Evolutionary conservation across 1,140 invertebrate species (phyloP).

Genomic region (Nasonia longicornis): DNA sequence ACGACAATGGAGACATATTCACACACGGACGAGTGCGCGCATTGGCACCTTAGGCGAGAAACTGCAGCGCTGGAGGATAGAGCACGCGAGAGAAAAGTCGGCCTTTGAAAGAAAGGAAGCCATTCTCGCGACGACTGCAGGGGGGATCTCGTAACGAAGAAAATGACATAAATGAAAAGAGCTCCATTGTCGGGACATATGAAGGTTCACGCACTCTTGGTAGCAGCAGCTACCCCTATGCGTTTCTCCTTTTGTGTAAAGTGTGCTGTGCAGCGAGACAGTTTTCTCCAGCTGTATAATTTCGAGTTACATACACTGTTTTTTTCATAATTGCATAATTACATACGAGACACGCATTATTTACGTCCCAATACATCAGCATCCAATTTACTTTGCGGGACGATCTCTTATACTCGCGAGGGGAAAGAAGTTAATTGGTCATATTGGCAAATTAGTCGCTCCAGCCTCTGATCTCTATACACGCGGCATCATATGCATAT

Average conservation of each 20-base stretch:
- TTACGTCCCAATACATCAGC: too few species aligned
- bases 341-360: too few species aligned
- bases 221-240: not conserved
- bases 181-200: not conserved
- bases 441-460: not conserved
- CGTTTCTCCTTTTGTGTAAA: not conserved
- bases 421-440: constrained; percentile 6
- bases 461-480: not conserved
- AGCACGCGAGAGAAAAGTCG: not conserved
- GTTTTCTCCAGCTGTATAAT: too few species aligned
- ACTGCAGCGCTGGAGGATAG: not conserved
- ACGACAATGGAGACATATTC: constrained; percentile 2
- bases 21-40: not conserved
- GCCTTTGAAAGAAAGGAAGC: constrained; percentile 26
- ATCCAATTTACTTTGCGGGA: too few species aligned
- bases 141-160: constrained; percentile 1
- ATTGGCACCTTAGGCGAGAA: constrained; percentile 6
- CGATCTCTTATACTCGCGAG: too few species aligned
- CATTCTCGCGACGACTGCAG: not conserved
- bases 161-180: constrained; percentile 43
- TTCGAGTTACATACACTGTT: too few species aligned
- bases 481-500: too few species aligned
- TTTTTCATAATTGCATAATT: too few species aligned
- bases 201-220: not conserved
- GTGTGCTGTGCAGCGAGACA: too few species aligned